Evolutionary conservation across 2,888 invertebrate species (phyloP).

Genomic region (Osedax frankpressi): DNA sequence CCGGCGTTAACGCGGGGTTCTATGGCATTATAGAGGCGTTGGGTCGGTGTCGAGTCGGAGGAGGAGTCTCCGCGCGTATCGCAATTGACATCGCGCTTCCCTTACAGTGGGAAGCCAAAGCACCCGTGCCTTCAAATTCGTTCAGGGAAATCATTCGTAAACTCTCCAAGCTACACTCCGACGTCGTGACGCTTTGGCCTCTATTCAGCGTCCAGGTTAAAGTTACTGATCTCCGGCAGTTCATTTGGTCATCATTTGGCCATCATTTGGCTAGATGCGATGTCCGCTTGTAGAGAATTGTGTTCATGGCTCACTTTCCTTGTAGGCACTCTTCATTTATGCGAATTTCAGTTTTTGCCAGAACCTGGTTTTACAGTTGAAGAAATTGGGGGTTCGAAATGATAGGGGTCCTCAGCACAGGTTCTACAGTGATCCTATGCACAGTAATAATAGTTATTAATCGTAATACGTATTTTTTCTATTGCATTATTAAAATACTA

Average conservation of each 20-base stretch:
- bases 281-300: no score
- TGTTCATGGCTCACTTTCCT: no score
- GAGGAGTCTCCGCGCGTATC: no score
- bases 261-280: no score
- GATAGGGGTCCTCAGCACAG: conserved; percentile 95
- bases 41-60: no score
- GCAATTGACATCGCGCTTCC: no score
- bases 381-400: conserved; percentile 74
- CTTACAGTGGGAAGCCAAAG: conserved; percentile 87
- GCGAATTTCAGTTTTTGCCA: neutral
- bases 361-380: conserved; percentile 51
- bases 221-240: no score
- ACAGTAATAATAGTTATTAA: neutral
- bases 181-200: neutral
- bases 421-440: conserved; percentile 37
- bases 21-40: no score
- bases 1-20: no score
- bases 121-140: conserved; percentile 76
- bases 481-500: no score
- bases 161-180: conserved; percentile 78
- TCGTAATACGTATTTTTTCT: neutral
- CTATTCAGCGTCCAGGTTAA: no score
- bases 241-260: no score
- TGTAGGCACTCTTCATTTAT: neutral
- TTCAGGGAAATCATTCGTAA: conserved; percentile 54